phyloP scores from a whole-genome alignment of 2,888 invertebrate species.

The Caenorhabditis becei region DNA sequence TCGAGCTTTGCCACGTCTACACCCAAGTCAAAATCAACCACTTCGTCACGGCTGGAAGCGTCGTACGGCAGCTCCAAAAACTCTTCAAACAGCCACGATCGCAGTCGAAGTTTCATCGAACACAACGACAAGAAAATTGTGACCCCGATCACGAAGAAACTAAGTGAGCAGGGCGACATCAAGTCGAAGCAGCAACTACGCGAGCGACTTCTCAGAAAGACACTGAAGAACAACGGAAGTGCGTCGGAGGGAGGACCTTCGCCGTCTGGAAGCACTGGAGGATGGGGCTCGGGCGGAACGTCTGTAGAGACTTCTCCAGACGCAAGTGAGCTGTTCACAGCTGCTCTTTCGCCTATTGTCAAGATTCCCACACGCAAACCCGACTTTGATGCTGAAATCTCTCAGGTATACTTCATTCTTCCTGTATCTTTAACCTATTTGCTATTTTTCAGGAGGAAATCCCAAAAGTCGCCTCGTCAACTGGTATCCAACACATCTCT shows the following conservation, averaged over 20 bases:
- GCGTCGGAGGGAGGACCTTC: not conserved
- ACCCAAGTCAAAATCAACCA: slow-evolving; percentile 31
- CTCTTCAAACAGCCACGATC: slow-evolving; percentile 36
- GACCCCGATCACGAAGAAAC: slow-evolving; percentile 66
- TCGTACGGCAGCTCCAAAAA: slow-evolving; percentile 20
- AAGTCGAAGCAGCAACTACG: slow-evolving; percentile 67
- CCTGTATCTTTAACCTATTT: not conserved
- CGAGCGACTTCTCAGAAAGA: slow-evolving; percentile 69
- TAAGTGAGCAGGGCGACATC: slow-evolving; percentile 37
- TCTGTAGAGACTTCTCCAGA: not conserved
- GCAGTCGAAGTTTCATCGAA: slow-evolving; percentile 63
- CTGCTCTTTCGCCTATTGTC: slow-evolving; percentile 39
- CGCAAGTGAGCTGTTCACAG: slow-evolving; percentile 23
- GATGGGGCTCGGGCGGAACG: slow-evolving; percentile 44
- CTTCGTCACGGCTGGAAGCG: not conserved
- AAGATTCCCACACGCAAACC: not conserved
- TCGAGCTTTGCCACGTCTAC: slow-evolving; percentile 51
- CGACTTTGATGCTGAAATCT: slow-evolving; percentile 1
- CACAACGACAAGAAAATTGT: not conserved
- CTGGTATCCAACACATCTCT: slow-evolving; percentile 15
- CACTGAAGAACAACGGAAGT: slow-evolving; percentile 7
- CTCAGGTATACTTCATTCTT: not conserved
- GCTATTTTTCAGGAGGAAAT: slow-evolving; percentile 21
- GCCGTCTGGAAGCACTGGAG: slow-evolving; percentile 2
- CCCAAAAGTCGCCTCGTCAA: slow-evolving; percentile 19